A percentile compares a stretch with the other conserved stretches of the same genome.
These are phyloP conservation scores for Drosophila truncata DNA, from an alignment of 1,140 invertebrate species.

Conservation along the genomic window DNA sequence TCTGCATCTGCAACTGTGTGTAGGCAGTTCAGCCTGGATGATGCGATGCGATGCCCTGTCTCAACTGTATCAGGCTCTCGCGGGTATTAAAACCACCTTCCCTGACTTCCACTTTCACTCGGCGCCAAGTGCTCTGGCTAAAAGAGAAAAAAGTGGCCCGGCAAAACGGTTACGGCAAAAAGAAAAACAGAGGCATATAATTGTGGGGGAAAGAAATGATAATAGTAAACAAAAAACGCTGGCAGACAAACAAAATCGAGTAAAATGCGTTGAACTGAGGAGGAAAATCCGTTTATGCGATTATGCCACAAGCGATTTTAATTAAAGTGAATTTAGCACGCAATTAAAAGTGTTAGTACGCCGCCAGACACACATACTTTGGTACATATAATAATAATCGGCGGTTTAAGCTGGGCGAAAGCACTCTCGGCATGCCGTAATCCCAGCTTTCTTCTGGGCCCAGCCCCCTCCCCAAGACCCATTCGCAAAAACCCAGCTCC, in stretches of 20 bases:
- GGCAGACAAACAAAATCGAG: conserved; percentile 63
- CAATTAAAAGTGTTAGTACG: conserved; percentile 71
- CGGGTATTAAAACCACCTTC: conserved; percentile 58
- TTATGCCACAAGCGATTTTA: conserved; percentile 72
- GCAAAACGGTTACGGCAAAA: conserved; percentile 47
- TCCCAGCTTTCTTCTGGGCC: conserved; percentile 39
- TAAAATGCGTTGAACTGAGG: conserved; percentile 64
- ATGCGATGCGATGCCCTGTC: conserved; percentile 27
- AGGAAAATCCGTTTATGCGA: conserved; percentile 37
- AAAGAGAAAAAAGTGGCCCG: conserved; percentile 28
- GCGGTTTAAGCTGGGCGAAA: conserved; percentile 35
- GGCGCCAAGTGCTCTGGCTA: conserved; percentile 50
- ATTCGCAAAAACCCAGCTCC: conserved; percentile 41
- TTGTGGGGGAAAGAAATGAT: conserved; percentile 48
- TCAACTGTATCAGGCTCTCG: conserved; percentile 53
- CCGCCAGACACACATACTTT: background rate
- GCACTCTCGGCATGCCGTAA: conserved; percentile 48
- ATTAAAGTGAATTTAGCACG: conserved; percentile 80
- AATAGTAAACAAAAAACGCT: conserved; percentile 54
- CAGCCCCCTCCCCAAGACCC: conserved; percentile 14
- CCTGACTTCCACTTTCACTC: conserved; percentile 76
- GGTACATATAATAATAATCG: conserved; percentile 40
- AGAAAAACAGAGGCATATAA: conserved; percentile 43
- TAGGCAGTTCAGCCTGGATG: conserved; percentile 5
- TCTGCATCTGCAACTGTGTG: conserved; percentile 3